Base-by-base conservation (phyloP, 1,140 invertebrate genomes). In the Atopsyche davidsoni region DNA sequence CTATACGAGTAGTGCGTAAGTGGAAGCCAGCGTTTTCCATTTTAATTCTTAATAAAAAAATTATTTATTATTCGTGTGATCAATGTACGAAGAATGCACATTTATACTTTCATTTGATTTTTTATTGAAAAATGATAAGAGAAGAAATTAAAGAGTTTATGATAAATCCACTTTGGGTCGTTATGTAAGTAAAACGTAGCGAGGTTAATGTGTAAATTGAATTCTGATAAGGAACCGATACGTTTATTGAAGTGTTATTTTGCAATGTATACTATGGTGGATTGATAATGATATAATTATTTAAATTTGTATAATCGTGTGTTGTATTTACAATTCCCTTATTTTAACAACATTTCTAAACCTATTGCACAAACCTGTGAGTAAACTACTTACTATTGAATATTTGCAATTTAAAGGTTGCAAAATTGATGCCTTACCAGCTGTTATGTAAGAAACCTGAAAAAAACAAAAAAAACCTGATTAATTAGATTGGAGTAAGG, bases 261-360 rank as follows among this genome's bases (percentile, higher is more conserved):
- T 25, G 53, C 36, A 25, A 50, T 46, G 55, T 57, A 49, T 57
- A 57, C 55, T 52, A 53, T 51, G 55, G 44, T 57, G 55, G 55
- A 50, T 57, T 53, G 46, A 57, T 57, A 46, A 49, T 23, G 50
- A 49, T 50, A 53, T 46, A 52, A 48, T 40, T 43, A 53, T 50
- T 46, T 46, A 51, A 42, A 34, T 44, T 51, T 44, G 48, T 51
- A 38, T 44, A 38, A 7, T n/a, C 4, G n/a, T n/a, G 42, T 44
- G 32, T 51, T 38, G 44, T 36, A 50, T 31, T 50, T 42, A 2
- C 46, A 24, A 28, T 21, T 39, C 21, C 46, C 1, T n/a, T n/a
- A n/a, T n/a, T n/a, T n/a, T n/a, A n/a, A n/a, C n/a, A n/a, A n/a
- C n/a, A n/a, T n/a, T n/a, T n/a, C n/a, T n/a, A n/a, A n/a, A n/a